Percentiles rank a stretch among this genome's conserved stretches.
phyloP scores from a whole-genome alignment of 2,888 invertebrate species.

The Sussaba pulchella region DNA sequence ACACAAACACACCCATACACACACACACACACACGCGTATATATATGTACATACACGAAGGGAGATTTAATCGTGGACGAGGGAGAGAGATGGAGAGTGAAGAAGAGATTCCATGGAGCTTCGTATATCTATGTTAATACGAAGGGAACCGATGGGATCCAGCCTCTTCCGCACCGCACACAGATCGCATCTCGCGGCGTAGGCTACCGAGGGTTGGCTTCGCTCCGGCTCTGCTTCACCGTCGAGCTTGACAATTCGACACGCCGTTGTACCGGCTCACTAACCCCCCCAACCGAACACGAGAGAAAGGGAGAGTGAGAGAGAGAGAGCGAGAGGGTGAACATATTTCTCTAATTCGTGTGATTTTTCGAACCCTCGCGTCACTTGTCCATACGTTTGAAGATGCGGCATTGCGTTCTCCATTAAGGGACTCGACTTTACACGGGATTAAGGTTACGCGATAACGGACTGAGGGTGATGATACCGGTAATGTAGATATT shows the following conservation, averaged over 20 bases:
- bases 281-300: background rate
- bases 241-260: slow-evolving; percentile 62
- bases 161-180: slow-evolving; percentile 17
- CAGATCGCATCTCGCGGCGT: slow-evolving; percentile 15
- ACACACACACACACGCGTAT: slow-evolving; percentile 28
- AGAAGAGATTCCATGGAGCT: slow-evolving; percentile 58
- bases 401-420: slow-evolving; percentile 22
- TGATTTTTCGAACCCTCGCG: slow-evolving; percentile 59
- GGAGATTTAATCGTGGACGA: slow-evolving; percentile 11
- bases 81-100: slow-evolving; percentile 42
- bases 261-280: slow-evolving; percentile 54
- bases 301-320: no score
- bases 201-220: slow-evolving; percentile 51
- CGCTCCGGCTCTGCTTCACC: slow-evolving; percentile 33
- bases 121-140: slow-evolving; percentile 82
- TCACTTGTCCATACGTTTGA: slow-evolving; percentile 2
- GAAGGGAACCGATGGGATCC: slow-evolving; percentile 54
- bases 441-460: slow-evolving; percentile 9
- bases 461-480: background rate
- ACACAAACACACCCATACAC: background rate
- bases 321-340: no score
- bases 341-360: slow-evolving; percentile 46
- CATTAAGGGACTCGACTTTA: slow-evolving; percentile 44
- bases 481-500: background rate
- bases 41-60: slow-evolving; percentile 24